These are phyloP conservation scores for Ephydatia muelleri DNA, from an alignment of 37 sponge, comb jelly and placozoan genomes.

Conservation along the genomic window DNA sequence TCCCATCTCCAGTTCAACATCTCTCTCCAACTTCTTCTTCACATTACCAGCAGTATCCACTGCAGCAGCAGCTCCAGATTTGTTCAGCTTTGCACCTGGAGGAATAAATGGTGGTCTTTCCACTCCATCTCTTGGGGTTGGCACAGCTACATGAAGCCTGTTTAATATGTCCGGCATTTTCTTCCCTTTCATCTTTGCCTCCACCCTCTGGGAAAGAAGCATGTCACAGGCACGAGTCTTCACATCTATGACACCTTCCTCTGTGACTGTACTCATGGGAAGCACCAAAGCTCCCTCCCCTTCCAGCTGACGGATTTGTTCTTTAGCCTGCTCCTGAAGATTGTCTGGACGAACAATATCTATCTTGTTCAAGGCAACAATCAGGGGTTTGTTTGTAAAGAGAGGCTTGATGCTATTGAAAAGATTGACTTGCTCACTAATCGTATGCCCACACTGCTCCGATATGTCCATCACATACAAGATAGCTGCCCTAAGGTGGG, in stretches of 20 bases:
- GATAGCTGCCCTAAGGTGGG: conserved; percentile 93
- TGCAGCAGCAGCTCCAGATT: neutral
- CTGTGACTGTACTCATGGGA: conserved; percentile 94
- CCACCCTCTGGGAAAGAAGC: conserved; percentile 91
- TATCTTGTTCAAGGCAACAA: conserved; percentile 94
- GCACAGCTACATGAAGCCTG: conserved; percentile 90
- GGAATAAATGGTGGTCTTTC: conserved; percentile 92
- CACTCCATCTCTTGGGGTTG: conserved; percentile 70
- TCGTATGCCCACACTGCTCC: conserved; percentile 95
- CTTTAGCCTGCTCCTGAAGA: conserved; percentile 53
- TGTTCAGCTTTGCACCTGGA: conserved; percentile 63
- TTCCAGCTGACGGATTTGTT: conserved; percentile 56
- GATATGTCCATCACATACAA: conserved; percentile 95
- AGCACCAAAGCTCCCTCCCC: conserved; percentile 68
- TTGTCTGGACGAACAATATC: conserved; percentile 83
- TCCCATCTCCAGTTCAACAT: conserved; percentile 85
- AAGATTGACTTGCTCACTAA: conserved; percentile 89
- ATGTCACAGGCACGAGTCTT: conserved; percentile 87
- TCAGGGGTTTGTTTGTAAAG: conserved; percentile 92
- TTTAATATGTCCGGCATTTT: conserved; percentile 81
- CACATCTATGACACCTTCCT: conserved; percentile 91
- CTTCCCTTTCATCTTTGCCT: conserved; percentile 92
- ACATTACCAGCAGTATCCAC: conserved; percentile 36
- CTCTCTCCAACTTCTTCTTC: conserved; percentile 74
- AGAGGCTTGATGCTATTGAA: conserved; percentile 95